Evolutionary conservation across 2,888 invertebrate genomes (phyloP).

Genomic region (Bedellia somnulentella): DNA sequence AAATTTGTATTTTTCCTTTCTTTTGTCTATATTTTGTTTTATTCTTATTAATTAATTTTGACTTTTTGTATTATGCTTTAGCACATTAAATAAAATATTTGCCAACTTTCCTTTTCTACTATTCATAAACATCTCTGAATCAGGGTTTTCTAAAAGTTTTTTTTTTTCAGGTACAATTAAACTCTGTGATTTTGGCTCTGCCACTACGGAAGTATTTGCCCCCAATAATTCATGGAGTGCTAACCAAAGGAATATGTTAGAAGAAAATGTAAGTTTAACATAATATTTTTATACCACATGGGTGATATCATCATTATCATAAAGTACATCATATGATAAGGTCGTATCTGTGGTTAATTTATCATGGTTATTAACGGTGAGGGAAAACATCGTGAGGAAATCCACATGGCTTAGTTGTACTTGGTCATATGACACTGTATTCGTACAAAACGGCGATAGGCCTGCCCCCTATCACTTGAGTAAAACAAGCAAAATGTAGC

Average conservation of each 20-base stretch:
- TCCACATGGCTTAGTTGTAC: no score
- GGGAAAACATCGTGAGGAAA: no score
- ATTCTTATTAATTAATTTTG: conserved; percentile 1
- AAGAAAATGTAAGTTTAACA: conserved; percentile 78
- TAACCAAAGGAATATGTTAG: conserved; percentile 84
- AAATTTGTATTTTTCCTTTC: background rate
- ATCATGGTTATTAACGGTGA: no score
- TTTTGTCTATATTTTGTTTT: conserved; percentile 4
- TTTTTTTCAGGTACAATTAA: conserved; percentile 72
- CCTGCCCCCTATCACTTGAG: no score
- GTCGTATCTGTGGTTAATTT: no score
- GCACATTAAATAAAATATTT: no score
- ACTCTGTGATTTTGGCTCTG: conserved; percentile 97
- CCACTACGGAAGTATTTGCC: conserved; percentile 77
- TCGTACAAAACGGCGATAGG: no score
- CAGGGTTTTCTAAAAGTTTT: no score
- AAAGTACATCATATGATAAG: background rate
- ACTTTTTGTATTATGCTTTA: background rate
- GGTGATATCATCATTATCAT: background rate
- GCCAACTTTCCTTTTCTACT: no score
- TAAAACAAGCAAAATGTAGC: no score
- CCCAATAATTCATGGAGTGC: conserved; percentile 93
- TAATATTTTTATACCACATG: background rate
- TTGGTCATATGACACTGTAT: no score
- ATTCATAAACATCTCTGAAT: no score